Evolutionary conservation across 2,797 vertebrate genomes (phyloP).

Genomic region (Enteromius trimaculatus): DNA sequence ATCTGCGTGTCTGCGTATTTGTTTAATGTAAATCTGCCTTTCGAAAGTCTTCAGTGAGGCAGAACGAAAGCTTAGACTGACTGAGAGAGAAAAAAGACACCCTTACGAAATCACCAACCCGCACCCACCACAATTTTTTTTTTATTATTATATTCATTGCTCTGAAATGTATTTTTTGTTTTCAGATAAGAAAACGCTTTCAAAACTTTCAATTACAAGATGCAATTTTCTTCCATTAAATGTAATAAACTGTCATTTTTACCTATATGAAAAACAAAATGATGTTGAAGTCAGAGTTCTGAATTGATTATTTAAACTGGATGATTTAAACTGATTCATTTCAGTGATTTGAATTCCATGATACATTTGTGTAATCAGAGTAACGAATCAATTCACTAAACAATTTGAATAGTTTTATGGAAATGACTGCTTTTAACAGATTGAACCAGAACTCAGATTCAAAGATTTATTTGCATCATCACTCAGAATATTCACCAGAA

Average conservation of each 20-base stretch:
- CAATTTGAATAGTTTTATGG: neutral
- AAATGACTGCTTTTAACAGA: neutral
- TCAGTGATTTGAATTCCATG: neutral
- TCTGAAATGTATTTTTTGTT: neutral
- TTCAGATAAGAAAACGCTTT: neutral
- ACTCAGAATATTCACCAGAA: neutral
- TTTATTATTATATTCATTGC: neutral
- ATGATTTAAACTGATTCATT: neutral
- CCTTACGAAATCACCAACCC: neutral
- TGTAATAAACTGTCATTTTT: neutral
- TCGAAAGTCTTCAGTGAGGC: constrained; percentile 26
- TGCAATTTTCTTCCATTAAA: neutral
- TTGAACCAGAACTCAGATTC: neutral
- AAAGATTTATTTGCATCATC: neutral
- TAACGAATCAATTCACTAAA: neutral
- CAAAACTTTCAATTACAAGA: neutral
- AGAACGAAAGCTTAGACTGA: constrained; percentile 47
- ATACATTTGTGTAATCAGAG: neutral
- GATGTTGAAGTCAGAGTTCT: neutral
- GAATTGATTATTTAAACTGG: neutral
- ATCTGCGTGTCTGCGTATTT: constrained; percentile 45
- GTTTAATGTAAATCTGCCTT: constrained; percentile 50
- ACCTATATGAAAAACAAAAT: neutral
- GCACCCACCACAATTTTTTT: too few relatives aligned
- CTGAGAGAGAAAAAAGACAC: constrained; percentile 28